Conservation (phyloP, 2,797 vertebrate species). For the Eulemur albifrons region DNA sequence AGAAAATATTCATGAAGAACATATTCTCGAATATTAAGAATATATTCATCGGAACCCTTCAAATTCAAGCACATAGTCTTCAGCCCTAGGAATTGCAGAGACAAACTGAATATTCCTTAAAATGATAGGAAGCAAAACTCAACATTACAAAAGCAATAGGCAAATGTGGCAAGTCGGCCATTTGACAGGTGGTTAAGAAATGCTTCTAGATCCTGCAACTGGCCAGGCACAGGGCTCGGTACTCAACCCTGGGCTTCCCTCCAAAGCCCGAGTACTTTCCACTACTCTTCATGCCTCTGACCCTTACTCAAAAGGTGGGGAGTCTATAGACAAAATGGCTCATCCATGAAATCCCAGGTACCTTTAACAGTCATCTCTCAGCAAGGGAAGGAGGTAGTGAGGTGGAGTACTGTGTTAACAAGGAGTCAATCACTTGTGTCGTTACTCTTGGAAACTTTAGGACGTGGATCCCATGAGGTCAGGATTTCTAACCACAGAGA, state of each 20-base stretch:
- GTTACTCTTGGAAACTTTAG: not conserved
- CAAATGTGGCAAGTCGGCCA: not conserved
- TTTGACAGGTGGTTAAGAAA: not conserved
- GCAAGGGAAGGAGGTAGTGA: not conserved
- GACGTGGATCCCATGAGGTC: not conserved
- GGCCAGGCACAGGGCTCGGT: not conserved
- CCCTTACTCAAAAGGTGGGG: not conserved
- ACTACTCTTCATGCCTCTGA: not conserved
- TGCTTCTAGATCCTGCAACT: not conserved
- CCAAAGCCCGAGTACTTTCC: not conserved
- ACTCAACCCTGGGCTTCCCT: not conserved
- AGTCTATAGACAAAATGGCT: not conserved
- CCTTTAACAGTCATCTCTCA: not conserved
- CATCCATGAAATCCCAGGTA: not conserved
- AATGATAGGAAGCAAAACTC: not conserved
- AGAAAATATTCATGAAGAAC: slow-evolving; percentile 26
- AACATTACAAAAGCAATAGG: not conserved
- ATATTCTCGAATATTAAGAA: slow-evolving; percentile 50
- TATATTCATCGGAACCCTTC: slow-evolving; percentile 24
- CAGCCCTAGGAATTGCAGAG: not conserved
- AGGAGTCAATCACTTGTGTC: not conserved
- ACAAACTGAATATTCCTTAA: not conserved
- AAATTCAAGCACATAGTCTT: slow-evolving; percentile 15
- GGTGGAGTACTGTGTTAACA: not conserved
- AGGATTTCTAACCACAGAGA: not conserved